These are phyloP conservation scores for Phyllostomus discolor DNA, from an alignment of 2,113 vertebrate genomes.

Conservation along the genomic window DNA sequence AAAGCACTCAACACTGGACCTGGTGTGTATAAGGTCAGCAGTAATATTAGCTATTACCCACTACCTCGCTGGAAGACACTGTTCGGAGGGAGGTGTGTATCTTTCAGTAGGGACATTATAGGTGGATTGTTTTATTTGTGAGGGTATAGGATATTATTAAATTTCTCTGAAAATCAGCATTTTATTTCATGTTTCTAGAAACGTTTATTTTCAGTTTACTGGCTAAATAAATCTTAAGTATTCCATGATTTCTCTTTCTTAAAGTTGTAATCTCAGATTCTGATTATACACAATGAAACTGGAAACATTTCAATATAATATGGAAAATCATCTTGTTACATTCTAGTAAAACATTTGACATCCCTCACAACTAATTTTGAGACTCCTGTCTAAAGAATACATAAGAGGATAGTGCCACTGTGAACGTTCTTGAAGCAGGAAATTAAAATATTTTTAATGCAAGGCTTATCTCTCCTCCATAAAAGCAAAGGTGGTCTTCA, in stretches of 20 bases:
- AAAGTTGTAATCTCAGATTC: background rate
- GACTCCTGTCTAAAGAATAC: background rate
- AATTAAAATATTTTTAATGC: slow-evolving; percentile 10
- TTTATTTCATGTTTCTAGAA: background rate
- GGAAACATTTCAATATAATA: background rate
- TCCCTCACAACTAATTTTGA: slow-evolving; percentile 23
- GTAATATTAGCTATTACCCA: background rate
- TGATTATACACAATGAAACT: background rate
- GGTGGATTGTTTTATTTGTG: background rate
- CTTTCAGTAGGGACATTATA: background rate
- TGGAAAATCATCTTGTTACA: background rate
- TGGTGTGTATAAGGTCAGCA: too few relatives aligned
- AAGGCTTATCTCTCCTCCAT: background rate
- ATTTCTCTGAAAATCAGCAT: background rate
- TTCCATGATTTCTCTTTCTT: background rate
- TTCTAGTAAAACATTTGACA: background rate
- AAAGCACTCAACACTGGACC: background rate
- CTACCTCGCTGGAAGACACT: background rate
- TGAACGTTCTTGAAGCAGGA: background rate
- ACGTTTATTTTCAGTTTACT: background rate
- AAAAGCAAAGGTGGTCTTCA: background rate
- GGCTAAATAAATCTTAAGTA: background rate
- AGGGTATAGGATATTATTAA: background rate
- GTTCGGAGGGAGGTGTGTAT: background rate
- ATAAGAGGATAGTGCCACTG: fast-evolving